Base-by-base conservation (phyloP, 1,140 invertebrate genomes). In the Heliconius congener region DNA sequence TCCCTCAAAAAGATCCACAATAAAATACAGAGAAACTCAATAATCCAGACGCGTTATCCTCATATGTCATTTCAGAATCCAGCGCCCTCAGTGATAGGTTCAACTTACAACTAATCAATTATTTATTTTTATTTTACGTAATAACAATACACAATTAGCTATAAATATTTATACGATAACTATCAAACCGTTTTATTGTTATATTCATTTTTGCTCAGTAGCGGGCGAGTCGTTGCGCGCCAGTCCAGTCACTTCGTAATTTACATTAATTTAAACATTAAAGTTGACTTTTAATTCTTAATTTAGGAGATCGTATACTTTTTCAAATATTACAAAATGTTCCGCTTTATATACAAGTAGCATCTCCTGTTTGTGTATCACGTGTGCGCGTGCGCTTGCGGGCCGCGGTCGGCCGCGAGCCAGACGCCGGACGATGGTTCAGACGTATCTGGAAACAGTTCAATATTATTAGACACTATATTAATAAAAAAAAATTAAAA, bases 241-340 rank as follows among this genome's bases (percentile, higher is more conserved):
- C 50, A 18, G 18, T 93, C 90, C 91, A 86, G 86, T 91, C 91
- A 91, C 90, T 90, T 90, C 85, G 83, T 82, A 83, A 87, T 94
- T 94, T 90, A 92, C 89, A 92, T 91, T 88, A 88, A 86, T 91
- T 91, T 92, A 91, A 93, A 88, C 88, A 90, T 93, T 93, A 93
- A 88, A 90, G 90, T 93, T 94, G 93, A 93, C 93, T 94, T 93
- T 93, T 90, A 93, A 92, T 88, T 92, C 93, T 30, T 93, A 94
- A 90, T 93, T 93, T 94, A 94, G 93, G 93, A 94, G 93, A 94
- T 94, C 93, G 93, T 94, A 94, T 94, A 94, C 93, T 91, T 91
- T 93, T 94, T 94, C 91, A 94, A 94, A 94, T 94, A 94, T 94
- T 94, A 94, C 93, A 94, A 94, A 94, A 92, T 88, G 91, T 92